These are phyloP conservation scores for Parascotia fuliginaria DNA, from an alignment of 2,888 invertebrate species.

Conservation along the genomic window DNA sequence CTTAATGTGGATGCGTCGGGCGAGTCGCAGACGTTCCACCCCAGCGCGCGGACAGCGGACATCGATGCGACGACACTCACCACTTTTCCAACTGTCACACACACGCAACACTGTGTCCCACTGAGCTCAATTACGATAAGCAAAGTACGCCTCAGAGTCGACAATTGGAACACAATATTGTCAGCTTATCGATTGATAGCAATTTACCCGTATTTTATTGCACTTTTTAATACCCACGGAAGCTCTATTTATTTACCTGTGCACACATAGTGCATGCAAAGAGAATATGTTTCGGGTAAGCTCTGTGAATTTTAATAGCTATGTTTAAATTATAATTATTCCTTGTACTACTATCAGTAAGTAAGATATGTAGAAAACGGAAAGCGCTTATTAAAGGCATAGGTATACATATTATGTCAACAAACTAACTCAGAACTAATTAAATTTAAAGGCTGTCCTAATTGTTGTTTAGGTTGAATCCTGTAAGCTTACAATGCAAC, in stretches of 20 bases:
- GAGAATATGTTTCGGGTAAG: constrained; percentile 12
- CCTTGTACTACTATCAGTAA: constrained; percentile 26
- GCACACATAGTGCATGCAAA: neutral
- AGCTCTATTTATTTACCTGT: neutral
- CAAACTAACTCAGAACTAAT: constrained; percentile 39
- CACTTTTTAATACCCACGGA: constrained; percentile 21
- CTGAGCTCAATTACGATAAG: constrained; percentile 6
- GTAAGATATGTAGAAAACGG: constrained; percentile 33
- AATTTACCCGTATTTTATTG: constrained; percentile 18
- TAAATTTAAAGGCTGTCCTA: constrained; percentile 42
- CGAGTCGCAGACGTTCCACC: constrained; percentile 40
- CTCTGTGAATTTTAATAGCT: constrained; percentile 16
- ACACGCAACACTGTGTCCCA: constrained; percentile 17
- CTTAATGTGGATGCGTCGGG: constrained; percentile 69
- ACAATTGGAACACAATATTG: constrained; percentile 13
- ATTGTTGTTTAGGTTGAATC: constrained; percentile 44
- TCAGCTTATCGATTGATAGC: constrained; percentile 13
- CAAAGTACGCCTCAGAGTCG: neutral
- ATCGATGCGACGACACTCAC: constrained; percentile 23
- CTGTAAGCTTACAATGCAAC: constrained; percentile 43
- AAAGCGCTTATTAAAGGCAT: constrained; percentile 39
- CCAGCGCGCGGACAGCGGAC: constrained; percentile 34
- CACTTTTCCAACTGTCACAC: constrained; percentile 16
- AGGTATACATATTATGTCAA: constrained; percentile 17
- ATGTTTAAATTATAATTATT: constrained; percentile 25